Percentiles rank a stretch among this genome's conserved stretches.
Conservation (phyloP, 2,113 vertebrate species). For the Natator depressus region DNA sequence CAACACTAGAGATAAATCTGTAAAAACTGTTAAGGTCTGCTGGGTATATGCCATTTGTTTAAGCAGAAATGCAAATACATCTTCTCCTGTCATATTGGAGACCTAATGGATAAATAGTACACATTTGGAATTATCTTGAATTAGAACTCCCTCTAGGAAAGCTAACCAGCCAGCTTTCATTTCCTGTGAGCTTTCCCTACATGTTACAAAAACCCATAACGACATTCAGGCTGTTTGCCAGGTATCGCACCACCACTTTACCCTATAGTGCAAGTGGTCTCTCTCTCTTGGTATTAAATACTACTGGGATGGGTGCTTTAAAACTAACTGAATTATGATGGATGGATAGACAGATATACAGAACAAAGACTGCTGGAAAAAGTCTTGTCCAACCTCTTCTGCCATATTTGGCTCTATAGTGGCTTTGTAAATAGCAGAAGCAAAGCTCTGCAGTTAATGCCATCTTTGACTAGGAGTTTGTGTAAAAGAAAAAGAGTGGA, state of each 20-base stretch:
- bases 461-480: background rate
- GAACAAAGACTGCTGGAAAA: conserved; percentile 53
- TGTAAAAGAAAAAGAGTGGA: background rate
- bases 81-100: background rate
- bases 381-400: background rate
- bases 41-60: background rate
- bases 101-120: background rate
- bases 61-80: background rate
- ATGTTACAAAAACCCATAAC: background rate
- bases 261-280: fast-evolving
- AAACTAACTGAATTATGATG: background rate
- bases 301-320: background rate
- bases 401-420: background rate
- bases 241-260: background rate
- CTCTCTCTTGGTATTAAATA: background rate
- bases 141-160: conserved; percentile 4
- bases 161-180: background rate
- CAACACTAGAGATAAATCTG: background rate
- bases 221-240: background rate
- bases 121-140: background rate
- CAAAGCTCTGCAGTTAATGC: background rate
- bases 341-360: background rate
- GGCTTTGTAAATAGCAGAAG: background rate
- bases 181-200: background rate
- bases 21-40: background rate